Conservation (phyloP, 2,797 vertebrate species). For the Gambelia wislizenii region DNA sequence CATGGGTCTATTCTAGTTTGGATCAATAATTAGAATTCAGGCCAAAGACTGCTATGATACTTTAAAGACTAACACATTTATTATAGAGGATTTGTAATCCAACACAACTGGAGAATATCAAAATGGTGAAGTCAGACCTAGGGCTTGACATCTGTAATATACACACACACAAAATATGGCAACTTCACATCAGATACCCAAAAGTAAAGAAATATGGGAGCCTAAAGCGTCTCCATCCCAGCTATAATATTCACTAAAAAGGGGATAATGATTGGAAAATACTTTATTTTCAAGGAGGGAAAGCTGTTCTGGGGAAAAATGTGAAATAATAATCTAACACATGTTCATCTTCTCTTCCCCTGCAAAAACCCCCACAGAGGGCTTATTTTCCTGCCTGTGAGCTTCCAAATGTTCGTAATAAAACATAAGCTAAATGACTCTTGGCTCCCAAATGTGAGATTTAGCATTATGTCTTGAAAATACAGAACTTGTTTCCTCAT, state of each 20-base stretch:
- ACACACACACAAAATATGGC: conserved; percentile 22
- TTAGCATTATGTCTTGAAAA: conserved; percentile 25
- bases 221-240: background rate
- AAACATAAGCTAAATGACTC: conserved; percentile 44
- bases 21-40: no score
- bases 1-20: no score
- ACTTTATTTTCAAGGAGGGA: conserved; percentile 27
- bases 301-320: conserved; percentile 18
- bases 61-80: no score
- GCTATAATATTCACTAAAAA: background rate
- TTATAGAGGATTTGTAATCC: background rate
- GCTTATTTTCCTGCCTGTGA: conserved; percentile 36
- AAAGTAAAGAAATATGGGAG: background rate
- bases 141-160: background rate
- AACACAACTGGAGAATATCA: background rate
- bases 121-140: no score
- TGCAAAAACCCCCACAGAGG: background rate
- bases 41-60: no score
- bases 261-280: conserved; percentile 27
- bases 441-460: conserved; percentile 37
- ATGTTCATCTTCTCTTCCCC: background rate
- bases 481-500: background rate
- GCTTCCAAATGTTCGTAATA: conserved; percentile 37
- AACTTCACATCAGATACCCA: background rate
- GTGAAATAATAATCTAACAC: conserved; percentile 8